Evolutionary conservation across 2,797 vertebrate species (phyloP).

Genomic region (Gymnocypris eckloni): DNA sequence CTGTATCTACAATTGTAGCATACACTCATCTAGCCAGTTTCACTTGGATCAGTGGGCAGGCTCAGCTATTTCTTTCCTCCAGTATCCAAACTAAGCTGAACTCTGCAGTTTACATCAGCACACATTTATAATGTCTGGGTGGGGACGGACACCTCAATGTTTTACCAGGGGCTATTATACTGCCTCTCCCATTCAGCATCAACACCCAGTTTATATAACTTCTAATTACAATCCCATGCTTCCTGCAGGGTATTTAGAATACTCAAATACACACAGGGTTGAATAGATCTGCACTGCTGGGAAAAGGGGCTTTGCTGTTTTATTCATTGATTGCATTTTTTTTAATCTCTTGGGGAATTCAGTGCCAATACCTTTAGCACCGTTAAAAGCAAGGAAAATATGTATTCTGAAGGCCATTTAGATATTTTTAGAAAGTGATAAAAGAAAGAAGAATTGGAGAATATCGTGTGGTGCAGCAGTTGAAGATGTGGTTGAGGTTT

Average conservation of each 20-base stretch:
- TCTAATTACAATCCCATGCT: constrained; percentile 18
- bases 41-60: neutral
- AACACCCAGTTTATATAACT: constrained; percentile 40
- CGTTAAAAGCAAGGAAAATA: neutral
- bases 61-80: neutral
- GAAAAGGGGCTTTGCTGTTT: constrained; percentile 2
- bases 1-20: neutral
- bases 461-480: neutral
- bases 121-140: constrained; percentile 17
- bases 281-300: constrained; percentile 5
- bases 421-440: neutral
- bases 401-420: neutral
- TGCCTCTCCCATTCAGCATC: constrained; percentile 35
- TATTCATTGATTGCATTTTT: constrained; percentile 11
- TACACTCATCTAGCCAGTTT: neutral
- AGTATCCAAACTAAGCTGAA: neutral
- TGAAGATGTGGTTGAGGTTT: neutral
- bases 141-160: constrained; percentile 15
- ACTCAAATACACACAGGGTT: neutral
- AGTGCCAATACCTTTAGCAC: constrained; percentile 1
- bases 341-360: neutral
- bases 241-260: constrained; percentile 26
- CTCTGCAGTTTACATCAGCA: neutral
- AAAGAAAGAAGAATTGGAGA: constrained; percentile 5
- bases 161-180: constrained; percentile 3